Conservation (phyloP, 2,113 vertebrate genomes). For the Dicrurus megarhynchus region DNA sequence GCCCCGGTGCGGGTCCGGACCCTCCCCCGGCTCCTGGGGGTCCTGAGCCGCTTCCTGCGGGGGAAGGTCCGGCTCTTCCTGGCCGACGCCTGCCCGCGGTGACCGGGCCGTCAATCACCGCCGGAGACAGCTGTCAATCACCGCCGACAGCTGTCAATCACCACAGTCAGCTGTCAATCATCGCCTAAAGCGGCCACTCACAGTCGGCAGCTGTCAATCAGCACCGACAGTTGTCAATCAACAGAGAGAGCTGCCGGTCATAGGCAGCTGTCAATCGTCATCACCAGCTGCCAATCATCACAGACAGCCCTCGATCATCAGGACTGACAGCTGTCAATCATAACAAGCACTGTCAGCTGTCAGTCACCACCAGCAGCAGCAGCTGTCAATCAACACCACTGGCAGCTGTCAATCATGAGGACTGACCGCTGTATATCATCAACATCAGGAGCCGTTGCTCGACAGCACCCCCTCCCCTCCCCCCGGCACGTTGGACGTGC, state of each 20-base stretch:
- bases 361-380: background rate
- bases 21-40: background rate
- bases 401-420: background rate
- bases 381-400: no score
- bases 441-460: background rate
- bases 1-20: no score
- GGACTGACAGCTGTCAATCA: background rate
- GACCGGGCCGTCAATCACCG: background rate
- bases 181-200: no score
- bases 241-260: background rate
- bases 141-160: no score
- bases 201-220: background rate
- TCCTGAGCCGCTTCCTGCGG: background rate
- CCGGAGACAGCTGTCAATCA: no score
- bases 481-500: background rate
- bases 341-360: background rate
- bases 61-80: background rate
- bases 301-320: background rate
- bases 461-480: background rate
- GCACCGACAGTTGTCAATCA: background rate
- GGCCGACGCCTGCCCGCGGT: background rate
- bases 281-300: background rate
- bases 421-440: background rate
- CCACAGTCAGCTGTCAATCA: background rate
- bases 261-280: background rate